A percentile compares a stretch with the other conserved stretches of the same genome.
Evolutionary conservation across 2,797 vertebrate species (phyloP).

Genomic region (Chaenodraco wilsoni): DNA sequence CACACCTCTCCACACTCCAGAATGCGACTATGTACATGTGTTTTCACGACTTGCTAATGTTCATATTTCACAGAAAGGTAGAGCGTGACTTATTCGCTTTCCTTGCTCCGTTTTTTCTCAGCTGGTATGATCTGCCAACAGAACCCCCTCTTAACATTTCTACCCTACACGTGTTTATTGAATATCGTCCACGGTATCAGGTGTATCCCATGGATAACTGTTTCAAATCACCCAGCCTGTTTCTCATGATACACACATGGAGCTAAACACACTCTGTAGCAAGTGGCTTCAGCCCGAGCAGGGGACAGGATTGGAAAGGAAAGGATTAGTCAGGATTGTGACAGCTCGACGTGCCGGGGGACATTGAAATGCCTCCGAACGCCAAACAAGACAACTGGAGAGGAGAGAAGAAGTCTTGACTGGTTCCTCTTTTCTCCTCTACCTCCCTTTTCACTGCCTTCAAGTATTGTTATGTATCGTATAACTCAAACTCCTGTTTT

Average conservation of each 20-base stretch:
- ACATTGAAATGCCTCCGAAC: conserved; percentile 43
- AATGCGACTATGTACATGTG: conserved; percentile 19
- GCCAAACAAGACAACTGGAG: conserved; percentile 50
- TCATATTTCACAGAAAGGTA: conserved; percentile 18
- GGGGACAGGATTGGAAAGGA: conserved; percentile 22
- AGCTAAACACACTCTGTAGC: conserved; percentile 7
- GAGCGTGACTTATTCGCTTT: conserved; percentile 26
- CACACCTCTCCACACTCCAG: conserved; percentile 27
- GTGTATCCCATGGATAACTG: conserved; percentile 15
- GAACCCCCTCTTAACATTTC: conserved; percentile 14
- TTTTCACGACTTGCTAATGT: conserved; percentile 6
- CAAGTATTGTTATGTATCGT: neutral
- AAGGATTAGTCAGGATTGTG: conserved; percentile 68
- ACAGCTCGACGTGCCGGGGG: conserved; percentile 54
- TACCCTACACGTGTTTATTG: conserved; percentile 24
- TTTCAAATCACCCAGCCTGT: conserved; percentile 35
- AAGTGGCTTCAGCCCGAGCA: conserved; percentile 22
- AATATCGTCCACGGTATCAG: conserved; percentile 19
- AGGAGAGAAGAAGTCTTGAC: conserved; percentile 14
- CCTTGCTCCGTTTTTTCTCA: conserved; percentile 8
- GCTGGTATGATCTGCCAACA: neutral
- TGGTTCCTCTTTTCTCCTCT: neutral
- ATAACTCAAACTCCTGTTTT: neutral
- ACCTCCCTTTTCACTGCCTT: neutral
- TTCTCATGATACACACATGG: conserved; percentile 42